Conservation (phyloP, 2,888 invertebrate species). For the Hemicrepidius hirtus region DNA sequence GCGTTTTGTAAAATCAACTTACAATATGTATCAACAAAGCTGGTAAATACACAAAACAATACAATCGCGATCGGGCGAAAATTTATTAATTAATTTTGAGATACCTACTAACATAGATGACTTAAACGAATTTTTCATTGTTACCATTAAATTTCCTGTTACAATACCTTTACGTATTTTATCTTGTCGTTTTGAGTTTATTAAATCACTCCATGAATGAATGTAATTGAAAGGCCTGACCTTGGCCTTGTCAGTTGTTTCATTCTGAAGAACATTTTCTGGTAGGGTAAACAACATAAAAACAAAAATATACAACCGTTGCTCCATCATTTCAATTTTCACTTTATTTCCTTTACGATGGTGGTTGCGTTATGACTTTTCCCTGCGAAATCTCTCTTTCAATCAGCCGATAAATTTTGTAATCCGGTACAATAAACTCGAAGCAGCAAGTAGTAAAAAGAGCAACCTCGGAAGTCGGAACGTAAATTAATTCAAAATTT, state of each 20-base stretch:
- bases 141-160: no score
- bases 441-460: slow-evolving; percentile 37
- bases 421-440: slow-evolving; percentile 41
- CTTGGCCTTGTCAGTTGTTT: slow-evolving; percentile 3
- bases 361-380: slow-evolving; percentile 9
- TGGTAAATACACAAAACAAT: no score
- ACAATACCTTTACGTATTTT: neutral
- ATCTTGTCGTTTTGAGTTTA: neutral
- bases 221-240: slow-evolving; percentile 6
- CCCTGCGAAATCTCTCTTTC: slow-evolving; percentile 30
- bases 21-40: no score
- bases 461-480: slow-evolving; percentile 31
- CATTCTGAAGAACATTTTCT: neutral
- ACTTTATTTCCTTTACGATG: slow-evolving; percentile 14
- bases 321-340: neutral
- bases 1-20: no score
- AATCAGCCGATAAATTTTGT: slow-evolving; percentile 34
- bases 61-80: no score
- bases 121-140: no score
- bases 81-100: no score
- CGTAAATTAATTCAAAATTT: slow-evolving; percentile 46
- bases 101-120: no score
- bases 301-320: neutral
- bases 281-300: neutral
- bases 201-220: neutral